Evolutionary conservation across 2,113 vertebrate species (phyloP), one percentile per base, ranked within the genome.

Genomic region (Trematomus loennbergii): DNA sequence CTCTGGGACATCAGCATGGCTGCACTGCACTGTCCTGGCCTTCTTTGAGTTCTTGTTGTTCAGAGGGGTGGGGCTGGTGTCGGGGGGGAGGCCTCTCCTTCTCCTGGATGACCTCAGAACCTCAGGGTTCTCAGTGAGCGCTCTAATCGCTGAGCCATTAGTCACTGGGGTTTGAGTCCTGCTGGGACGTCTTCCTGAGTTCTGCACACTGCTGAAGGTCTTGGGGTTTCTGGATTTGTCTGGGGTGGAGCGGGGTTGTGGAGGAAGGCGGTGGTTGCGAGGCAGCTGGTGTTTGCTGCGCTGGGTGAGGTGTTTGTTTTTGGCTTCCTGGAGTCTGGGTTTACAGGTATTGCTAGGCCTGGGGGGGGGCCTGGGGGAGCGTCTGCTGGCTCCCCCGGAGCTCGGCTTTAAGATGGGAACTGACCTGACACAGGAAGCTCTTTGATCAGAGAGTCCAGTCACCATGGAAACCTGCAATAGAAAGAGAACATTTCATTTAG

Each of bases 81-180:
- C 90, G n/a, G 90, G 88, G 9, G 90, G 90, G 29, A 91, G 88
- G 40, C 90, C 90, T 53, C 90, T 76, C 53, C 48, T 87, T 62
- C 90, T 86, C 59, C 88, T 86, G 68, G 90, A 91, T 7, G 83
- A 11, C 64, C 90, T 82, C 46, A 83, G 83, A n/a, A 66, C 59
- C 22, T 50, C 66, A 3, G 78, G 49, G 18, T 61, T 80, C 33
- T 83, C 80, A 18, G 15, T 52, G 10, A 48, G 55, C 52, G 58
- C 66, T 71, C 63, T 45, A 0, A 20, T 61, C 1, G 73, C 73
- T 12, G 72, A 62, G 17, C 68, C 67, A 20, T 82, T 81, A 52
- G 59, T 71, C 43, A 75, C 15, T 45, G 78, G 17, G 18, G 13
- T 65, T 1, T 78, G 78, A 67, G 66, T 53, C 61, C 63, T 89